Percentiles rank a stretch among this genome's conserved stretches.
Evolutionary conservation across 2,797 vertebrate species (phyloP).

Genomic region (Macropodus opercularis): DNA sequence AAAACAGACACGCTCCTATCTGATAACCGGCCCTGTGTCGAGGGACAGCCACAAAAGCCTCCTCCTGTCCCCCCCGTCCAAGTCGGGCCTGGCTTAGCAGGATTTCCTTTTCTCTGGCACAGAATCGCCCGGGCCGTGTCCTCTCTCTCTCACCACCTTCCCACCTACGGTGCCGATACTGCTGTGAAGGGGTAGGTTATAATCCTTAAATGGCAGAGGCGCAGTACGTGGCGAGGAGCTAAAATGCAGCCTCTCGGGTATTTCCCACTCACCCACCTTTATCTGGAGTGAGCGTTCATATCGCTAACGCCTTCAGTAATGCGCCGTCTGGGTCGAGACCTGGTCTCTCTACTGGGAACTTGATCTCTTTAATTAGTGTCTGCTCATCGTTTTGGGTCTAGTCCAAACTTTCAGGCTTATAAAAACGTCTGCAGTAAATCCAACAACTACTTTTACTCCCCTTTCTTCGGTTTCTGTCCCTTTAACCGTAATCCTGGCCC

Average conservation of each 20-base stretch:
- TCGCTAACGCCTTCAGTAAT: too few relatives aligned
- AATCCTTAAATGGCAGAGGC: constrained; percentile 45
- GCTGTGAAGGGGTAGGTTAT: constrained; percentile 32
- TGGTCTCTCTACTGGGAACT: not conserved
- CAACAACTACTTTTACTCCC: not conserved
- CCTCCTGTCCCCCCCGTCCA: constrained; percentile 15
- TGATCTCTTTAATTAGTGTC: not conserved
- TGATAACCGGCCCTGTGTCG: constrained; percentile 54
- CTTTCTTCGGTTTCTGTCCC: constrained; percentile 10
- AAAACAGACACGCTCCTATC: constrained; percentile 41
- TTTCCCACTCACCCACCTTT: too few relatives aligned
- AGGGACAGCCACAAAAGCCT: constrained; percentile 30
- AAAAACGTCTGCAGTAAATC: not conserved
- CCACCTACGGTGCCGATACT: constrained; percentile 36
- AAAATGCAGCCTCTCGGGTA: constrained; percentile 15
- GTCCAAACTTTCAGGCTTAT: not conserved
- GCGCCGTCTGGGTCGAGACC: too few relatives aligned
- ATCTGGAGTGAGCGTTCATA: not conserved
- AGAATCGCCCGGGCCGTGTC: constrained; percentile 19
- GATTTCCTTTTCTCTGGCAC: constrained; percentile 40
- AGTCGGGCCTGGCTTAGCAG: constrained; percentile 34
- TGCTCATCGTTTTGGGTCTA: too few relatives aligned
- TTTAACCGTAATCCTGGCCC: constrained; percentile 29
- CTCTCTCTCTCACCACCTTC: constrained; percentile 19
- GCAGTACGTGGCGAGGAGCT: constrained; percentile 27